Evolutionary conservation across 2,797 vertebrate species (phyloP).

Genomic region (Coregonus sp.): DNA sequence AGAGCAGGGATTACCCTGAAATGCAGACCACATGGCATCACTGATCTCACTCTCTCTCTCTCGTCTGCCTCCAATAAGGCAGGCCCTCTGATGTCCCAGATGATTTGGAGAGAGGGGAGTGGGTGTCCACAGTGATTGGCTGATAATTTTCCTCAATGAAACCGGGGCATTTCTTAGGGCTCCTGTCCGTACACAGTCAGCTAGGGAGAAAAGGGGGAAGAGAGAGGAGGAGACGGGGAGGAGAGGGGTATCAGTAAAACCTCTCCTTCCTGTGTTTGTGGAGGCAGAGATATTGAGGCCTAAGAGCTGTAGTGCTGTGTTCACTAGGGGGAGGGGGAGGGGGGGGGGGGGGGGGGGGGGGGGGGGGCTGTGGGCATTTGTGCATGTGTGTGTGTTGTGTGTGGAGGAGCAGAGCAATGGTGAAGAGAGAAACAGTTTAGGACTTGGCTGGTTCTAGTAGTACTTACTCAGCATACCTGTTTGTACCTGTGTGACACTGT

Average conservation of each 20-base stretch:
- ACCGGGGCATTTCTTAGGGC: neutral
- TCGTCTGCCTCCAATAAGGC: constrained; percentile 70
- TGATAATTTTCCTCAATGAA: neutral
- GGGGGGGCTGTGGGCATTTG: too few species aligned
- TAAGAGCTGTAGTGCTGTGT: too few species aligned
- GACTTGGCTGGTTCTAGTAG: too few species aligned
- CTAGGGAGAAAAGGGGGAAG: neutral
- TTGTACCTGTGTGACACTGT: too few species aligned
- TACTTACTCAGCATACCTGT: too few species aligned
- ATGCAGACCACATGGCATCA: constrained; percentile 73
- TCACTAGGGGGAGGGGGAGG: neutral
- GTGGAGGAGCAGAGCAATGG: neutral
- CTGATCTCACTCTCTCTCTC: constrained; percentile 27
- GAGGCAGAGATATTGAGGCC: constrained; percentile 8
- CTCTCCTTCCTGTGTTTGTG: constrained; percentile 46
- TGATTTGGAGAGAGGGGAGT: constrained; percentile 41
- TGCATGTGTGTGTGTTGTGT: neutral
- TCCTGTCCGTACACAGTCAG: neutral
- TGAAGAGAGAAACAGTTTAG: neutral
- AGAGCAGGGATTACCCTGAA: constrained; percentile 63
- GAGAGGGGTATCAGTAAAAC: constrained; percentile 38
- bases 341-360: too few species aligned
- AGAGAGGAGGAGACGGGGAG: neutral
- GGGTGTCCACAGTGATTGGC: constrained; percentile 33
- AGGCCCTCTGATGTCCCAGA: constrained; percentile 52